Evolutionary conservation across 1,140 invertebrate species (phyloP).

Genomic region (Papilio polytes): DNA sequence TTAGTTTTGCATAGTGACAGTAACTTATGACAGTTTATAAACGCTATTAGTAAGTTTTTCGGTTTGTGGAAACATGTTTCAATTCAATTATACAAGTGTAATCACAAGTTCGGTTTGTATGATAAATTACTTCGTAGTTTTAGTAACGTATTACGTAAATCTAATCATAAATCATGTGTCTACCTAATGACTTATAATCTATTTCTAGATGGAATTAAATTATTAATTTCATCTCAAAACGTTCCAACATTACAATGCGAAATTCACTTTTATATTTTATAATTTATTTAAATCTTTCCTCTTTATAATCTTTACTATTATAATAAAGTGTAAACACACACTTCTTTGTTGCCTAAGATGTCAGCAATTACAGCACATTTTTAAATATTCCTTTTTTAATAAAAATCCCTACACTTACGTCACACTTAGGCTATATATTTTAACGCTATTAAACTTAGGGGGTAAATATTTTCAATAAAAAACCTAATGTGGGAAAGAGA

Average conservation of each 20-base stretch:
- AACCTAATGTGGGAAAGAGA: too few relatives aligned
- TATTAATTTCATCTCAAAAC: neutral
- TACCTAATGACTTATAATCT: neutral
- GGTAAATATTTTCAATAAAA: too few relatives aligned
- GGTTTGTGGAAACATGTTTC: slow-evolving; percentile 40
- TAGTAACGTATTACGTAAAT: neutral
- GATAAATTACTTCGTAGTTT: slow-evolving; percentile 14
- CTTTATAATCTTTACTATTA: too few relatives aligned
- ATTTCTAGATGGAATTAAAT: too few relatives aligned
- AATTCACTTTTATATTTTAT: neutral
- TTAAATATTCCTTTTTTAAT: too few relatives aligned
- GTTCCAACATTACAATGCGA: neutral
- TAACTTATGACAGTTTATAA: slow-evolving; percentile 41
- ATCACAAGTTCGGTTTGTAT: slow-evolving; percentile 25
- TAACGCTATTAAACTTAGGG: too few relatives aligned
- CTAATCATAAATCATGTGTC: neutral
- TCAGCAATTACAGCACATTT: too few relatives aligned
- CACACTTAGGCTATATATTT: too few relatives aligned
- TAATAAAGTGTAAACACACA: too few relatives aligned
- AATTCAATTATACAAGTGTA: slow-evolving; percentile 34
- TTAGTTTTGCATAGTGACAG: slow-evolving; percentile 40
- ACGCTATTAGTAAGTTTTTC: slow-evolving; percentile 40
- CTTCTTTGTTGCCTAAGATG: too few relatives aligned
- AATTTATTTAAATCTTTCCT: too few relatives aligned
- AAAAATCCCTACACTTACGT: too few relatives aligned